Conservation (phyloP, 2,888 invertebrate species). For the Lycia hirtaria region DNA sequence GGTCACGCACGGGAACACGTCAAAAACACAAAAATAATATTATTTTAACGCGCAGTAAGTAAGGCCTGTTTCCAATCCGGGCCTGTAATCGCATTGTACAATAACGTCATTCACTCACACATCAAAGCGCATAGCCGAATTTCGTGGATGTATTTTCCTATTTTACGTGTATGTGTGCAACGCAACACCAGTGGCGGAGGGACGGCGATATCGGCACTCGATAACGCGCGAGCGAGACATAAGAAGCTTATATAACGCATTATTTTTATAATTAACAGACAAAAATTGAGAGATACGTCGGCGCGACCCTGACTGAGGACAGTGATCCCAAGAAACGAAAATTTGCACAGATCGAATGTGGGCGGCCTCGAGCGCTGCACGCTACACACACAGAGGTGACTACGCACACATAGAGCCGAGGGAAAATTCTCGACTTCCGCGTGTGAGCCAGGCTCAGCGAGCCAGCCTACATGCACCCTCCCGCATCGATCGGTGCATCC, state of each 20-base stretch:
- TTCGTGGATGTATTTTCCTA: constrained; percentile 83
- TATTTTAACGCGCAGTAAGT: constrained; percentile 32
- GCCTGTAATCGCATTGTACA: constrained; percentile 83
- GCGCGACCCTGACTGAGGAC: constrained; percentile 79
- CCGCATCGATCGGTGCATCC: constrained; percentile 42
- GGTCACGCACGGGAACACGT: constrained; percentile 16
- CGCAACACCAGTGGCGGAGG: constrained; percentile 61
- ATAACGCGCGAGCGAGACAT: constrained; percentile 57
- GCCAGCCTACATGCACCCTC: constrained; percentile 39
- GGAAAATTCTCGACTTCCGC: constrained; percentile 80
- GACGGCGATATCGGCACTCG: constrained; percentile 49
- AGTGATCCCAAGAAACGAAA: constrained; percentile 79
- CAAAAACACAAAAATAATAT: constrained; percentile 6
- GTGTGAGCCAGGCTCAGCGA: constrained; percentile 39
- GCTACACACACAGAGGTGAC: constrained; percentile 54
- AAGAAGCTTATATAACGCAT: constrained; percentile 81
- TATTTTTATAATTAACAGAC: constrained; percentile 86
- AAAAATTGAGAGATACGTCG: constrained; percentile 83
- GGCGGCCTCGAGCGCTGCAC: constrained; percentile 81
- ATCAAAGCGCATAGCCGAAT: constrained; percentile 69
- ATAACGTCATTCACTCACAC: constrained; percentile 84
- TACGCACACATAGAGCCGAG: constrained; percentile 48
- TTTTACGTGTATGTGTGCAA: constrained; percentile 68
- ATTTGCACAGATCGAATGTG: constrained; percentile 85
- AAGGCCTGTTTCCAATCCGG: constrained; percentile 58